phyloP scores from a whole-genome alignment of 2,797 vertebrate species.

The Acanthurus lineatus region DNA sequence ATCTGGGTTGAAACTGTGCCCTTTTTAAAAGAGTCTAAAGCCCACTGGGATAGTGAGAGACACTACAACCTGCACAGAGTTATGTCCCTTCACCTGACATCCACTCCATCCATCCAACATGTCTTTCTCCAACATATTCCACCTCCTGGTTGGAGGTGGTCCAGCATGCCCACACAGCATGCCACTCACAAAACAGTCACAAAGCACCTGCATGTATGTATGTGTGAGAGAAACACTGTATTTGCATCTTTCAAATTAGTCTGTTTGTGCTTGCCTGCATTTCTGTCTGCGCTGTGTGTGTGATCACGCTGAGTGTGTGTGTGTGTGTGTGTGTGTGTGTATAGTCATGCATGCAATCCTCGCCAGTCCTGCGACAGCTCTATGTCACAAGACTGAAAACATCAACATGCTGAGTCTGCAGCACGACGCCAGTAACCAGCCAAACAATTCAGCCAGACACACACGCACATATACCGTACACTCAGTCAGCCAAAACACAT shows the following conservation, averaged over 20 bases:
- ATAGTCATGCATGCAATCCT: conserved; percentile 22
- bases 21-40: not conserved
- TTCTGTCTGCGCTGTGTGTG: conserved; percentile 13
- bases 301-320: conserved; percentile 8
- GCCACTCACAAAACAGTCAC: conserved; percentile 48
- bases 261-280: conserved; percentile 29
- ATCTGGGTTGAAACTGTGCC: not conserved
- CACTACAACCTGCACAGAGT: conserved; percentile 26
- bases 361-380: conserved; percentile 62
- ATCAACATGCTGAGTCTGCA: conserved; percentile 84
- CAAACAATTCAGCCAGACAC: conserved; percentile 74
- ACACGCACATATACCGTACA: conserved; percentile 32
- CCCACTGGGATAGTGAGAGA: not conserved
- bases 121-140: conserved; percentile 38
- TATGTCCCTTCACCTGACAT: conserved; percentile 44
- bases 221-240: conserved; percentile 25
- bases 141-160: conserved; percentile 42
- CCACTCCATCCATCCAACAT: conserved; percentile 34
- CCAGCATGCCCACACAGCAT: conserved; percentile 44
- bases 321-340: conserved; percentile 6
- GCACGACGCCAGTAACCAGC: conserved; percentile 75
- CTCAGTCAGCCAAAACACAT: conserved; percentile 71
- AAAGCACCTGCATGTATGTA: not conserved
- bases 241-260: conserved; percentile 36
- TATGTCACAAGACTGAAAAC: conserved; percentile 81